phyloP scores from a whole-genome alignment of 2,797 vertebrate genomes.

The Vipera ursinii region DNA sequence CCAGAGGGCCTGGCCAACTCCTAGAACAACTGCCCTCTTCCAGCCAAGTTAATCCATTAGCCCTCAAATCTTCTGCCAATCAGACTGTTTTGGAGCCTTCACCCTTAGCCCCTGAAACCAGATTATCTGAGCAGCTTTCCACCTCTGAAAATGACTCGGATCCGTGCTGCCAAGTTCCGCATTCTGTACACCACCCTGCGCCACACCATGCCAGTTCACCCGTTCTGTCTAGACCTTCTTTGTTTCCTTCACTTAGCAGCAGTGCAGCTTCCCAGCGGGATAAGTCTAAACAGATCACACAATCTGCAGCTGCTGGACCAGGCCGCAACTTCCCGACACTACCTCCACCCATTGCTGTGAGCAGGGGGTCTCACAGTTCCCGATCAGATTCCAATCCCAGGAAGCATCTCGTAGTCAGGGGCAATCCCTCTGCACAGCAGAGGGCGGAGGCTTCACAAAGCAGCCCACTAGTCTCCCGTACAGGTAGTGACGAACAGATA shows the following conservation, averaged over 20 bases:
- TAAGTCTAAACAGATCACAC: conserved; percentile 8
- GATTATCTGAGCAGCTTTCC: not conserved
- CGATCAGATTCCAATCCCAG: not conserved
- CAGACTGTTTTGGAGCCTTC: not conserved
- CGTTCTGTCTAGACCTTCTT: not conserved
- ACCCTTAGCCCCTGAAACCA: too few relatives aligned
- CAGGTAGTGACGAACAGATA: not conserved
- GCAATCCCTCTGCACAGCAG: not conserved
- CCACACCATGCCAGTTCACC: conserved; percentile 21
- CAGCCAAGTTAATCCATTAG: not conserved
- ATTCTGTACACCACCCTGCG: not conserved
- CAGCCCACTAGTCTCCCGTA: not conserved
- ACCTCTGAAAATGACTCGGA: not conserved
- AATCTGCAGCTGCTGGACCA: conserved; percentile 34
- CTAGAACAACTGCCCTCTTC: not conserved
- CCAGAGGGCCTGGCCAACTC: not conserved
- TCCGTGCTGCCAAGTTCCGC: not conserved
- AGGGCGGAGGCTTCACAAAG: not conserved
- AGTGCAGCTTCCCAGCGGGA: conserved; percentile 12
- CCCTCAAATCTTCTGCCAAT: too few relatives aligned
- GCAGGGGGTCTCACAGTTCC: not conserved
- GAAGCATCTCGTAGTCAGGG: not conserved
- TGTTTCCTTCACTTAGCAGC: not conserved
- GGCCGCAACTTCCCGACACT: conserved; percentile 15
- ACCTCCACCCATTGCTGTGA: not conserved